phyloP scores from a whole-genome alignment of 2,888 invertebrate genomes.

The Apodemia mormo region DNA sequence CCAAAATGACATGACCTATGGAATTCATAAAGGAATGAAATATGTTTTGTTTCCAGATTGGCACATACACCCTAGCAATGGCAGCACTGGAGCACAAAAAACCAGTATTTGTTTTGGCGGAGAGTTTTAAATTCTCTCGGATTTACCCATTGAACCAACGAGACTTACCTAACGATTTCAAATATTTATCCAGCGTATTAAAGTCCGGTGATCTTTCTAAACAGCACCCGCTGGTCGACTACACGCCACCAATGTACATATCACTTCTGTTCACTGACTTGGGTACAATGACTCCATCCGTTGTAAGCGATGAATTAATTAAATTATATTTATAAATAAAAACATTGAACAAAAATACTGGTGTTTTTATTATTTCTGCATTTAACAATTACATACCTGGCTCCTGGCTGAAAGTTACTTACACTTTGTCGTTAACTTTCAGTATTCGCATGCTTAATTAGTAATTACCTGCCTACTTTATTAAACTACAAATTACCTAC shows the following conservation, averaged over 20 bases:
- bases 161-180: conserved; percentile 94
- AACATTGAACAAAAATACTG: conserved; percentile 26
- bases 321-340: conserved; percentile 92
- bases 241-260: conserved; percentile 97
- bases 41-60: conserved; percentile 82
- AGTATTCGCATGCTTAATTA: no score
- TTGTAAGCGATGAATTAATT: conserved; percentile 98
- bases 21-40: no score
- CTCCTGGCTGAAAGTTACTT: no score
- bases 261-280: conserved; percentile 97
- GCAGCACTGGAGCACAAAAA: conserved; percentile 95
- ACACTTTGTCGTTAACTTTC: no score
- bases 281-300: conserved; percentile 97
- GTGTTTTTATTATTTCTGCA: no score
- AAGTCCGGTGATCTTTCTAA: conserved; percentile 72
- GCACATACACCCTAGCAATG: conserved; percentile 91
- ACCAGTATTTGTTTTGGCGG: conserved; percentile 96
- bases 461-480: background rate
- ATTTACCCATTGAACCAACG: conserved; percentile 96
- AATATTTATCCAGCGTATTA: conserved; percentile 81
- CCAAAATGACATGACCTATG: no score
- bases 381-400: no score
- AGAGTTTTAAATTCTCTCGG: conserved; percentile 98
- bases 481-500: background rate
- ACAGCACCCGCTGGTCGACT: conserved; percentile 95